Evolutionary conservation across 1,140 invertebrate genomes (phyloP).

Genomic region (Apis florea): DNA sequence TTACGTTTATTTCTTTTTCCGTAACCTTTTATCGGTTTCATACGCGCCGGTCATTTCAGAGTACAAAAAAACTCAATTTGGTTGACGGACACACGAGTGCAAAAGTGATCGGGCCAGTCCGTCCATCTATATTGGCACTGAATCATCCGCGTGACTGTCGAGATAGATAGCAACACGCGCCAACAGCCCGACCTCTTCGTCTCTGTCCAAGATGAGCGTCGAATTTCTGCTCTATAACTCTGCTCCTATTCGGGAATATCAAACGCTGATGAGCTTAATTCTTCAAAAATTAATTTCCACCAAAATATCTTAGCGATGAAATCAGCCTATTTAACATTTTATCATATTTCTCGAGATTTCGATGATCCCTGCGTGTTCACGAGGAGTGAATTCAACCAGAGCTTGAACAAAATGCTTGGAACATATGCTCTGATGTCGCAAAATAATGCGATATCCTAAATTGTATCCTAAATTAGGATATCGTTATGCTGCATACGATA

Average conservation of each 20-base stretch:
- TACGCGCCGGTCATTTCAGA: slow-evolving; percentile 33
- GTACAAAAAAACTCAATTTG: slow-evolving; percentile 28
- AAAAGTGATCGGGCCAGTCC: slow-evolving; percentile 41
- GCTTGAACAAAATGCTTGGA: too few relatives aligned
- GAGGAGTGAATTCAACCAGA: too few relatives aligned
- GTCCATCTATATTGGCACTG: slow-evolving; percentile 52
- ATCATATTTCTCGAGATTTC: too few relatives aligned
- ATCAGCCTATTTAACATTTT: too few relatives aligned
- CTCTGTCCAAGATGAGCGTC: neutral
- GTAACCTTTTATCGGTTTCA: slow-evolving; percentile 40
- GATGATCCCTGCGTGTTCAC: too few relatives aligned
- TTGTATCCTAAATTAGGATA: too few relatives aligned
- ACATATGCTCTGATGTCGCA: too few relatives aligned
- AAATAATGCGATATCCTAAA: too few relatives aligned
- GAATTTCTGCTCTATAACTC: neutral
- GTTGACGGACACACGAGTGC: slow-evolving; percentile 33
- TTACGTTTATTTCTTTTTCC: neutral
- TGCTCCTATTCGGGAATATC: neutral
- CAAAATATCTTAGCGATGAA: too few relatives aligned
- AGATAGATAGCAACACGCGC: slow-evolving; percentile 44
- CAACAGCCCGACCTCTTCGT: slow-evolving; percentile 13
- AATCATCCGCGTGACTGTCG: slow-evolving; percentile 55
- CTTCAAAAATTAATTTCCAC: neutral
- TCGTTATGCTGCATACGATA: too few relatives aligned
- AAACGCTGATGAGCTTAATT: neutral